Evolutionary conservation across 2,888 invertebrate genomes (phyloP), one percentile per base, ranked within the genome.

Genomic region (Pseudoips prasinana): DNA sequence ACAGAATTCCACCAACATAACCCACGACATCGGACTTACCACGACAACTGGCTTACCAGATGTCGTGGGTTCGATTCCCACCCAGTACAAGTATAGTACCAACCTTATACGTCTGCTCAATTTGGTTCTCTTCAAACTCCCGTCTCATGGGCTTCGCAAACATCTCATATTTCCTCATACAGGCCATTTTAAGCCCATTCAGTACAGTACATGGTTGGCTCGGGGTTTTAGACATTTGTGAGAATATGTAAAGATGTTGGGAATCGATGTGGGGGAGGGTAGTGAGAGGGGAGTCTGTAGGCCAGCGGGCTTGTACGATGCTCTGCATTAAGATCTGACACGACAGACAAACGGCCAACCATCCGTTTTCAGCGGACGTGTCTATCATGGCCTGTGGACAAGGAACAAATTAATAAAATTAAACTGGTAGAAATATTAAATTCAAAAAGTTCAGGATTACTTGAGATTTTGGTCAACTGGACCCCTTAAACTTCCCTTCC

Each of bases 301-400:
- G 90, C 96, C 97, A 97, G 24, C 95, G 90, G 0, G 95, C 98
- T 89, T 98, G 98, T 2, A 98, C 91, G 7, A 98, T 90, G 91
- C 96, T 95, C 83, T 99, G 99, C 88, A 98, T 92, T 6, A 96
- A 58, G 47, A 92, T 90, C 54, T 96, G 94, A 35, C 95, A 90
- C 35, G 92, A 91, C 7, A 99, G 74, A 0, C 96, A 93, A 1
- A 95, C 94, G 3, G 92, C 90, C 4, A 99, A 85, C 96, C 97
- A 98, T 27, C 98, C 98, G 55, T 93, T 91, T 72, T 98, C 96
- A 0, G 98, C 96, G 24, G 94, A 92, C 7, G 96, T 93, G 81
- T 99, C 99, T 60, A 99, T 94, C 96, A 99, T 97, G 9, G 98
- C 98, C 95, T 98, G 84, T 33, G 8, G 11, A 30, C 1, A 14